Evolutionary conservation across 2,797 vertebrate species (phyloP).

Genomic region (Toxotes lorentzi): DNA sequence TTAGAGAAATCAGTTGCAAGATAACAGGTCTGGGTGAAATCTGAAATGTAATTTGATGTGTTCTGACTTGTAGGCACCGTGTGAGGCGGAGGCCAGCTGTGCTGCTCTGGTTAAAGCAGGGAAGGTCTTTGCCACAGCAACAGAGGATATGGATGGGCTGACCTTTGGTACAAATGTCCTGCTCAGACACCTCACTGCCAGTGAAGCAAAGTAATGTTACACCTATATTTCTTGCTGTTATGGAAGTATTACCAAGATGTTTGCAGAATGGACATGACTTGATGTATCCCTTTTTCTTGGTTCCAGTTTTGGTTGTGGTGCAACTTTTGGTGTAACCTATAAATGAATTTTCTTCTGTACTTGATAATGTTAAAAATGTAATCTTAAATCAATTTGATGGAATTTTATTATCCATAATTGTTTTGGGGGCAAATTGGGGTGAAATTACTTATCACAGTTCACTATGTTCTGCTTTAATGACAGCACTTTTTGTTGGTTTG

Average conservation of each 20-base stretch:
- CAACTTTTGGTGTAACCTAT: neutral
- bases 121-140: conserved; percentile 95
- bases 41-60: neutral
- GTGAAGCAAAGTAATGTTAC: conserved; percentile 91
- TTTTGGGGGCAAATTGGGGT: neutral
- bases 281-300: neutral
- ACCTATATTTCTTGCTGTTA: neutral
- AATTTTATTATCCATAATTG: neutral
- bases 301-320: neutral
- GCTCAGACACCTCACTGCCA: conserved; percentile 94
- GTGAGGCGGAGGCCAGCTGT: conserved; percentile 97
- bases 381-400: neutral
- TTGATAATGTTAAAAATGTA: neutral
- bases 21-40: neutral
- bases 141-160: conserved; percentile 97
- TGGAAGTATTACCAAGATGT: neutral
- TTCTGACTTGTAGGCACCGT: conserved; percentile 85
- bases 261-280: neutral
- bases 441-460: neutral
- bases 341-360: neutral
- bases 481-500: neutral
- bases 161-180: conserved; percentile 95
- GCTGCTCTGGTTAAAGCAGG: conserved; percentile 94
- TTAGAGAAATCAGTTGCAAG: neutral
- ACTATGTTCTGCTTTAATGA: neutral